These are phyloP conservation scores for Rhynchotus rufescens DNA, from an alignment of 2,797 vertebrate species.

Conservation along the genomic window DNA sequence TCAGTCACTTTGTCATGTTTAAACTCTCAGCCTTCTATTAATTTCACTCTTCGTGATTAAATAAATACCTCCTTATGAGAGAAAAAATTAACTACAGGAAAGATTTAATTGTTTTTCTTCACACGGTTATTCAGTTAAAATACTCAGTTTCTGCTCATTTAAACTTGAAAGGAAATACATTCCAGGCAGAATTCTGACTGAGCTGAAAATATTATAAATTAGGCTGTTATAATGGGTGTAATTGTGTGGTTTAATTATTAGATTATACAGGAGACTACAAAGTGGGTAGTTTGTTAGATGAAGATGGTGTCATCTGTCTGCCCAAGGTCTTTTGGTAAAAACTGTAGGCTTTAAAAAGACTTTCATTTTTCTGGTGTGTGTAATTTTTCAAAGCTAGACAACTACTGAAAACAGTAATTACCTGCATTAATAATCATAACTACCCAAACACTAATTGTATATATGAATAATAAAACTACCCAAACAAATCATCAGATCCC, in stretches of 20 bases:
- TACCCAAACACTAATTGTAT: not conserved
- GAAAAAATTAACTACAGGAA: conserved; percentile 49
- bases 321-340: conserved; percentile 13
- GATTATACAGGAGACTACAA: conserved; percentile 19
- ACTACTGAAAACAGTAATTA: not conserved
- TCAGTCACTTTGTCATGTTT: not conserved
- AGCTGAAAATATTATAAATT: conserved; percentile 57
- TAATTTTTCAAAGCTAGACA: not conserved
- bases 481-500: not conserved
- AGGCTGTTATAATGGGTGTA: conserved; percentile 17
- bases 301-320: not conserved
- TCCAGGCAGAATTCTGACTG: conserved; percentile 48
- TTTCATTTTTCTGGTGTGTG: not conserved
- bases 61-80: conserved; percentile 42
- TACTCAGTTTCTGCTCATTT: conserved; percentile 52
- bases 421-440: not conserved
- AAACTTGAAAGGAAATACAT: conserved; percentile 67
- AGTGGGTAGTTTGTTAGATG: conserved; percentile 38
- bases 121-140: conserved; percentile 56
- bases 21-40: conserved; percentile 25
- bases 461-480: not conserved
- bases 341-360: not conserved
- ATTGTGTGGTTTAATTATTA: conserved; percentile 62
- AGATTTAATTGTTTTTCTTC: conserved; percentile 59
- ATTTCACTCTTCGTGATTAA: conserved; percentile 56